phyloP scores from a whole-genome alignment of 1,140 invertebrate species.

The Atta cephalotes region DNA sequence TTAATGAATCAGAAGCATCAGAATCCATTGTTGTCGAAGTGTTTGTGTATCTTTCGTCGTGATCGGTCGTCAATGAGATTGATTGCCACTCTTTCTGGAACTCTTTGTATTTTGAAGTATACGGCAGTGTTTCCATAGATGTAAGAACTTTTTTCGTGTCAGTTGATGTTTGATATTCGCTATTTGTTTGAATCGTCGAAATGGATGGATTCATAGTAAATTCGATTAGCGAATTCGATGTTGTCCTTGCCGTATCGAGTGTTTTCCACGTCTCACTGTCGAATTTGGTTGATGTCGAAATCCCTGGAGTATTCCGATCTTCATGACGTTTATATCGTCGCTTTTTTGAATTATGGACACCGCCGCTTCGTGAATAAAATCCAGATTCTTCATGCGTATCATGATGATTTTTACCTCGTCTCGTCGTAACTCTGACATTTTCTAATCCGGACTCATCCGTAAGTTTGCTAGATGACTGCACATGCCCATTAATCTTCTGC shows the following conservation, averaged over 20 bases:
- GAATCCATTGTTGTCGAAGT: background rate
- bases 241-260: background rate
- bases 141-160: background rate
- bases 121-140: background rate
- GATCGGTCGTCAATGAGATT: background rate
- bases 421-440: background rate
- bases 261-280: background rate
- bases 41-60: background rate
- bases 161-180: background rate
- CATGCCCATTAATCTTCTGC: slow-evolving; percentile 29
- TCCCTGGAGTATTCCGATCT: background rate
- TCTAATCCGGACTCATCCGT: background rate
- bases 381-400: background rate
- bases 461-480: background rate
- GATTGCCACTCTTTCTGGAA: slow-evolving; percentile 10
- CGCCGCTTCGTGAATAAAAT: background rate
- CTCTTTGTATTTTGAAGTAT: background rate
- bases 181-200: slow-evolving; percentile 3
- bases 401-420: background rate
- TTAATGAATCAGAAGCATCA: background rate
- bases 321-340: slow-evolving; percentile 41
- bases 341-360: slow-evolving; percentile 18
- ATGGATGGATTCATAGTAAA: slow-evolving; percentile 7
- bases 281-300: background rate
- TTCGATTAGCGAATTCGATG: background rate